Base-by-base conservation (phyloP, 2,888 invertebrate genomes). In the Epiblema foenella region DNA sequence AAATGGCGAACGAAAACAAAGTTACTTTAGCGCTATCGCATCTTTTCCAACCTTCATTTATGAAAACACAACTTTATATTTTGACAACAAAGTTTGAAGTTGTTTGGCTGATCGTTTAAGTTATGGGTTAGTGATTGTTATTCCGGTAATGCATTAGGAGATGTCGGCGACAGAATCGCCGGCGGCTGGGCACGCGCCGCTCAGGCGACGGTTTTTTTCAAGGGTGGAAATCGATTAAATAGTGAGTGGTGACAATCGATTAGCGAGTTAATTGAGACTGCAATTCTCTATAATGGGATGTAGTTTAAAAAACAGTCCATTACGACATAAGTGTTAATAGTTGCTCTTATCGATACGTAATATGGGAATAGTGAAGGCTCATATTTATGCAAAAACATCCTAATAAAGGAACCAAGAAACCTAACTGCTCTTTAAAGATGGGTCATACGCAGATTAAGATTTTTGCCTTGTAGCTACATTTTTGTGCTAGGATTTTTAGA, bases 141-240 rank as follows among this genome's bases (percentile, higher is more conserved):
- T 64, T 54, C 24, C 52, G 82, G 82, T 83, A 81, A 82, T 84
- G 85, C 85, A 89, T 89, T 89, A 88, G 82, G 78, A 81, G 80
- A 84, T 81, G 83, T 81, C 74, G 60, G 20, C 81, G 70, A 75
- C 77, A 77, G 80, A 79, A 79, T 77, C 67, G 87, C 89, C 86
- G 68, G 76, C 78, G 86, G 89, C 83, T 74, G 69, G 73, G 75
- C 81, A 78, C 81, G 82, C 81, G 82, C 76, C 75, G 63, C 74
- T 74, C 75, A 80, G 75, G 69, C 82, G 81, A 77, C 65, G 81
- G 46, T 60, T 33, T 29, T 60, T 68, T 71, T 60, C 66, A 39
- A 49, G 60, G 71, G 56, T 46, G 46, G 49, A 67, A 67, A 62
- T 71, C 70, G 52, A 70, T 70, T 59, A 58, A 69, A 60, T 65